Evolutionary conservation across 2,113 vertebrate species (phyloP).

Genomic region (Gallinago paraguaiae): DNA sequence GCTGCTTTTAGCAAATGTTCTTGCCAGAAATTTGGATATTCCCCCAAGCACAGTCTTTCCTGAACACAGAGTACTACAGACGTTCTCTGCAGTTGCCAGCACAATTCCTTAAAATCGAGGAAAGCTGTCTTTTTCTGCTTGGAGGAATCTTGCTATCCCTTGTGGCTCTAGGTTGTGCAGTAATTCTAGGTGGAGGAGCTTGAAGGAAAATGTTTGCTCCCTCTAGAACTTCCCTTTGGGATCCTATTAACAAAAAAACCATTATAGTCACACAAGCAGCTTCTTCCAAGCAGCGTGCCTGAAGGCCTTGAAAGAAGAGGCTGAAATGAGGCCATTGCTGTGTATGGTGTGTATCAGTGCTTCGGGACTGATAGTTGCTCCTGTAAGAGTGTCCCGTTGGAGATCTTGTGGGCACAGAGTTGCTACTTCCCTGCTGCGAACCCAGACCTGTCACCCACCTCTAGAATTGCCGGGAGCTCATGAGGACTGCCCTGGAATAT

Average conservation of each 20-base stretch:
- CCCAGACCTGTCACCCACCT: not conserved
- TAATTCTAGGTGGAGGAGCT: not conserved
- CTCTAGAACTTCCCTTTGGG: not conserved
- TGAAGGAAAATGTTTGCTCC: not conserved
- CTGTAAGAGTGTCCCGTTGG: not conserved
- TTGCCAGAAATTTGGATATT: not conserved
- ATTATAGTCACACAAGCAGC: not conserved
- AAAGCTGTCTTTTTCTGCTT: not conserved
- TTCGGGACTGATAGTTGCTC: not conserved
- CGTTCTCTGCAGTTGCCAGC: not conserved
- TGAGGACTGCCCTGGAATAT: not conserved
- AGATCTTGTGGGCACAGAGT: not conserved
- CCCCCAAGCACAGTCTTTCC: not conserved
- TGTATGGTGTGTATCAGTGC: not conserved
- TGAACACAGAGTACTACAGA: not conserved
- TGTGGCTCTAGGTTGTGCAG: not conserved
- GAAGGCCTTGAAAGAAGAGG: not conserved
- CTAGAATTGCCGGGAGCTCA: not conserved
- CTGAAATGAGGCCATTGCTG: not conserved
- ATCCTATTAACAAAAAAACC: not conserved
- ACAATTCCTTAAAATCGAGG: not conserved
- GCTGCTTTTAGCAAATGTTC: not conserved
- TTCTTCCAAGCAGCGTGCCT: not conserved
- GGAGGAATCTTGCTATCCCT: not conserved
- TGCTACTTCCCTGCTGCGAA: not conserved